Percentiles rank a stretch among this genome's conserved stretches.
phyloP scores from a whole-genome alignment of 2,113 vertebrate species.

The Anseranas semipalmata region DNA sequence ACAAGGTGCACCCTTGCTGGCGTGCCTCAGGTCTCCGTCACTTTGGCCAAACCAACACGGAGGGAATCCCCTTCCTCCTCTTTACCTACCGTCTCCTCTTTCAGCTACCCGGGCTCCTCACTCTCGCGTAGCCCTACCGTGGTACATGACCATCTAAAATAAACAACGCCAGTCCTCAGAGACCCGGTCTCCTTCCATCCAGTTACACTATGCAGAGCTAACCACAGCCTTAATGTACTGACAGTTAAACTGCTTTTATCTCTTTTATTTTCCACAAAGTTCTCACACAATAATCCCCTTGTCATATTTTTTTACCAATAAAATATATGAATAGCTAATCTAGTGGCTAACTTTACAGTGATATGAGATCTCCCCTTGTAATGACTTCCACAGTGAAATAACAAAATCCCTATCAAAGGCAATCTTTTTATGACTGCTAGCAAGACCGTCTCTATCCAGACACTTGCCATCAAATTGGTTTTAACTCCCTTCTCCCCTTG shows the following conservation, averaged over 20 bases:
- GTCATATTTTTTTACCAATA: slow-evolving; percentile 59
- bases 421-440: slow-evolving; percentile 32
- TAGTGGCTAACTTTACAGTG: slow-evolving; percentile 32
- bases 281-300: slow-evolving; percentile 55
- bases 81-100: background rate
- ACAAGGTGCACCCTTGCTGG: background rate
- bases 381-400: slow-evolving; percentile 39
- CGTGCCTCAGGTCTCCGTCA: background rate
- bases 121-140: background rate
- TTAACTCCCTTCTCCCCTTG: background rate
- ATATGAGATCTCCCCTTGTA: background rate
- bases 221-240: slow-evolving; percentile 54
- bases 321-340: slow-evolving; percentile 61
- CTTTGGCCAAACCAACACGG: background rate
- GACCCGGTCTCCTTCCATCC: background rate
- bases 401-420: slow-evolving; percentile 29
- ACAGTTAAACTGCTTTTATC: slow-evolving; percentile 72
- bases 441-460: background rate
- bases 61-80: background rate
- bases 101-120: background rate
- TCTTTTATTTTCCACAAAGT: slow-evolving; percentile 54
- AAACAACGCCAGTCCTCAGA: background rate
- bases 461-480: background rate
- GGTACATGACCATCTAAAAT: background rate
- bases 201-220: slow-evolving; percentile 38